Percentiles rank a stretch among this genome's conserved stretches.
phyloP scores from a whole-genome alignment of 2,113 vertebrate genomes.

The Neofelis nebulosa region DNA sequence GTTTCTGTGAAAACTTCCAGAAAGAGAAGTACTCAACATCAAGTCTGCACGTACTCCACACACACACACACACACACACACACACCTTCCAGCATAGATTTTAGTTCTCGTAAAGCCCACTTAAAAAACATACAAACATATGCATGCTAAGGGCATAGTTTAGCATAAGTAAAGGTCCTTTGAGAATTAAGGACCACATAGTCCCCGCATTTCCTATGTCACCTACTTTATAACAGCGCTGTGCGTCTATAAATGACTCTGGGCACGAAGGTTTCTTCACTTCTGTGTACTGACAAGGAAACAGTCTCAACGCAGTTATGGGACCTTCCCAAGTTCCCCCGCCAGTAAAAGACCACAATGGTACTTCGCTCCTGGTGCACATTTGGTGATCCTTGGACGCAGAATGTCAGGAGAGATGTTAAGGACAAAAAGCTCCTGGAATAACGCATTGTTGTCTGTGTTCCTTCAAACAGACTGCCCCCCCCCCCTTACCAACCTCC shows the following conservation, averaged over 20 bases:
- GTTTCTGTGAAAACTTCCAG: neutral
- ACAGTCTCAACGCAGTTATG: fast-evolving
- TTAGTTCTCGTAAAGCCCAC: neutral
- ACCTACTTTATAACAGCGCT: neutral
- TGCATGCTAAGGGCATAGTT: fast-evolving
- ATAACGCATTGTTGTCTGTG: fast-evolving
- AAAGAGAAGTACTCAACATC: neutral
- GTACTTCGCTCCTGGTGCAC: fast-evolving
- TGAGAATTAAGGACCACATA: neutral
- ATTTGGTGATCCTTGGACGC: too few species aligned
- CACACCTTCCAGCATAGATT: neutral
- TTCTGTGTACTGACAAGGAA: neutral
- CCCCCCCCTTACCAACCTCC: too few species aligned
- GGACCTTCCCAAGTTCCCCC: neutral
- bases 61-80: too few species aligned
- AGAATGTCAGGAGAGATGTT: neutral
- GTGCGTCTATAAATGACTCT: neutral
- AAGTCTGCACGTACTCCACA: fast-evolving
- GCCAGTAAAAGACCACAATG: too few species aligned
- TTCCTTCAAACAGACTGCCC: neutral
- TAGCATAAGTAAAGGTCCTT: neutral
- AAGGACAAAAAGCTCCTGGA: neutral
- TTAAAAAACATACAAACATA: neutral
- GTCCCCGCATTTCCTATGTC: fast-evolving
- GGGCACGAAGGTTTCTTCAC: neutral